Conservation (phyloP, 2,113 vertebrate genomes). For the Sitta europaea region DNA sequence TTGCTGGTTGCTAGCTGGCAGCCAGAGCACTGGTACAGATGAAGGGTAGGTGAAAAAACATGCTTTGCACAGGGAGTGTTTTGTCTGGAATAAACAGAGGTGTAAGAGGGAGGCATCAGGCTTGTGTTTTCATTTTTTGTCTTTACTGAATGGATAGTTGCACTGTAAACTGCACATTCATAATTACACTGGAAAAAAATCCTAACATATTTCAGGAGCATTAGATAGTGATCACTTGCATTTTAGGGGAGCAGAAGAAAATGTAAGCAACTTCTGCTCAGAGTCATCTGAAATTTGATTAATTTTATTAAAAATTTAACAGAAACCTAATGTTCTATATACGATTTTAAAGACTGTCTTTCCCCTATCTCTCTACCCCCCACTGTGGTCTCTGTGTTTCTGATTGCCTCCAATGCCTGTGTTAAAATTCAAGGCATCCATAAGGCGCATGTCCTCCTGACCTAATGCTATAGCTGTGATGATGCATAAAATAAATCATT, state of each 20-base stretch:
- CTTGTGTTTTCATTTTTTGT: not conserved
- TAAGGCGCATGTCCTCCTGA: constrained; percentile 20
- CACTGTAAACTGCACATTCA: not conserved
- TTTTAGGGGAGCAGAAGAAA: not conserved
- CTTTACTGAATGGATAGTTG: not conserved
- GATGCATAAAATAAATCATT: constrained; percentile 54
- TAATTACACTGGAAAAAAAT: not conserved
- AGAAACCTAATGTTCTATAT: not conserved
- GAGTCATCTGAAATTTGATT: not conserved
- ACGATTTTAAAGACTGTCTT: not conserved
- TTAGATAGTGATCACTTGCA: not conserved
- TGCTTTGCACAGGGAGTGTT: not conserved
- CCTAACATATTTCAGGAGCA: not conserved
- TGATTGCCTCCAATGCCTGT: not conserved
- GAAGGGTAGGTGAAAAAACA: not conserved
- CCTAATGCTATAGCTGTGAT: constrained; percentile 4
- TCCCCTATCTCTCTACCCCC: fast-evolving
- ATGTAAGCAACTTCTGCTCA: not conserved
- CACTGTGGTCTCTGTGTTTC: not conserved
- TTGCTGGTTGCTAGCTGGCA: not conserved
- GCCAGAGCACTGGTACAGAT: not conserved
- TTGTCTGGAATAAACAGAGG: not conserved
- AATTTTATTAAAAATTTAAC: not conserved
- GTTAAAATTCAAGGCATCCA: constrained; percentile 11
- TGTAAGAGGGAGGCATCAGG: not conserved